phyloP scores from a whole-genome alignment of 2,888 invertebrate species.

The Alitta virens region DNA sequence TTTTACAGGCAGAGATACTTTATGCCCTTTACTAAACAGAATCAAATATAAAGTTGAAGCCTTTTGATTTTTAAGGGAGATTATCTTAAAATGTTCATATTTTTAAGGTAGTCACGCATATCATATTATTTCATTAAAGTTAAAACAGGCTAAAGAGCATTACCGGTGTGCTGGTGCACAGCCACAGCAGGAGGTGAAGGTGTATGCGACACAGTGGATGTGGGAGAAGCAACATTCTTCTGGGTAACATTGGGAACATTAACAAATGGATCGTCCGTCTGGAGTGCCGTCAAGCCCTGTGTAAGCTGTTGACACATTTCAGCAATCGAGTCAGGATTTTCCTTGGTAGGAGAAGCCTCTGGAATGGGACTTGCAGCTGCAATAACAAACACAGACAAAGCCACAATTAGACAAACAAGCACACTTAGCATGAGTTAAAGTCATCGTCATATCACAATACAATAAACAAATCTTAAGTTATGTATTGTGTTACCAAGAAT shows the following conservation, averaged over 20 bases:
- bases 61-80: no score
- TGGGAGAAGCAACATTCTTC: not conserved
- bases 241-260: not conserved
- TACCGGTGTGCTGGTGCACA: not conserved
- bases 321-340: conserved; percentile 63
- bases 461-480: no score
- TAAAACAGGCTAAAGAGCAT: not conserved
- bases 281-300: conserved; percentile 72
- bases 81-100: no score
- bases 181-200: no score
- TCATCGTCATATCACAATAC: no score
- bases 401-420: not conserved
- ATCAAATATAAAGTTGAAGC: conserved; percentile 8
- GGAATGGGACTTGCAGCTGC: conserved; percentile 72
- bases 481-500: no score
- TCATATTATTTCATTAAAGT: no score
- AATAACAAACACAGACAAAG: conserved; percentile 13
- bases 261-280: conserved; percentile 42
- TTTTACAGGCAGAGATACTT: no score
- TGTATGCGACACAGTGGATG: no score
- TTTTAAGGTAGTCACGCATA: no score
- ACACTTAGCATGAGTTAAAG: no score
- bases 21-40: conserved; percentile 10
- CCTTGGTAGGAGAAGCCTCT: conserved; percentile 67
- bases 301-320: conserved; percentile 77